These are phyloP conservation scores for Tinea trinotella DNA, from an alignment of 2,888 invertebrate genomes.

Conservation along the genomic window DNA sequence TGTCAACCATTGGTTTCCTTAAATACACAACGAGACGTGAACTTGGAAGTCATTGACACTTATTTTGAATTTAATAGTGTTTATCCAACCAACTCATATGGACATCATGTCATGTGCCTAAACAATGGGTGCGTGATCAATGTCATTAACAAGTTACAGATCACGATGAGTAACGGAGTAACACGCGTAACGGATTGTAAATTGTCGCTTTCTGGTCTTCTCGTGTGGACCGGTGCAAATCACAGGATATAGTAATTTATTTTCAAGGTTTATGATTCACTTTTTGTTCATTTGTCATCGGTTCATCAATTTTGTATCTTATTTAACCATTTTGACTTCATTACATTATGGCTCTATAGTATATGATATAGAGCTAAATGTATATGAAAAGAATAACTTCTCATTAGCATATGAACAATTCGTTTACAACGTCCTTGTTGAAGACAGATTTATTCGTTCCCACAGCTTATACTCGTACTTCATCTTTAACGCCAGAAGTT, in stretches of 20 bases:
- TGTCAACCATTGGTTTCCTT: too few species aligned
- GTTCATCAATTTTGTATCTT: not conserved
- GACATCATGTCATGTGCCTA: not conserved
- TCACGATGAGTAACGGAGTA: constrained; percentile 9
- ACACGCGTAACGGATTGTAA: constrained; percentile 14
- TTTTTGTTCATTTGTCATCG: not conserved
- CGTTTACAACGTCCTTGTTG: constrained; percentile 26
- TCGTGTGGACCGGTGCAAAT: not conserved
- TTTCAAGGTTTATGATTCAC: constrained; percentile 1
- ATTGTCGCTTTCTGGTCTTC: constrained; percentile 9
- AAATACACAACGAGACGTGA: too few species aligned
- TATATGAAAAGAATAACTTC: too few species aligned
- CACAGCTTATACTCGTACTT: constrained; percentile 31
- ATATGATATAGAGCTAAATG: too few species aligned
- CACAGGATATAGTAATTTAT: constrained; percentile 6
- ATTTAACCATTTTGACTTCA: too few species aligned
- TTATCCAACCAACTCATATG: constrained; percentile 4
- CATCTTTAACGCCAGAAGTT: not conserved
- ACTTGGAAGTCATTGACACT: not conserved
- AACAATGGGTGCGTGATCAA: constrained; percentile 8
- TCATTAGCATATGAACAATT: constrained; percentile 14
- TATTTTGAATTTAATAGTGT: not conserved
- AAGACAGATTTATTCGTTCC: constrained; percentile 53
- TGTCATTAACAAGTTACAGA: constrained; percentile 10
- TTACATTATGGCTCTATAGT: too few species aligned